Evolutionary conservation across 2,797 vertebrate genomes (phyloP).

Genomic region (Alcedo quadribrachys): DNA sequence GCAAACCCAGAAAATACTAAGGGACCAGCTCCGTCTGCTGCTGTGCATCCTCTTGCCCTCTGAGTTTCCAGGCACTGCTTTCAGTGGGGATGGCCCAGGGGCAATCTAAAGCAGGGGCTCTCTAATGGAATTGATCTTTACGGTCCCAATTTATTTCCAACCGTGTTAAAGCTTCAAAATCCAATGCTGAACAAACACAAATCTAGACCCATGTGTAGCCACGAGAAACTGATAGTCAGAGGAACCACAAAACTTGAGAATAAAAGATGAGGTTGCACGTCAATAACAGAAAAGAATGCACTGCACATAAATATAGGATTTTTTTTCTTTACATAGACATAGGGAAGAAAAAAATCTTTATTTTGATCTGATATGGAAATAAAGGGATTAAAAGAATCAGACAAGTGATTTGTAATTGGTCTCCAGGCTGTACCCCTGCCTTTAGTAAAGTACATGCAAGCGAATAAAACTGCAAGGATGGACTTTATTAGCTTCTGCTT

Average conservation of each 20-base stretch:
- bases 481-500: slow-evolving; percentile 73
- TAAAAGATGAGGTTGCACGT: not conserved
- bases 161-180: not conserved
- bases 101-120: not conserved
- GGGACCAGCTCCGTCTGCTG: not conserved
- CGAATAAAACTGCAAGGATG: slow-evolving; percentile 62
- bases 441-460: slow-evolving; percentile 53
- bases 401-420: slow-evolving; percentile 79
- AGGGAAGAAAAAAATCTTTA: slow-evolving; percentile 29
- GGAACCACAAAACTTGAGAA: not conserved
- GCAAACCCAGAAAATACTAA: not conserved
- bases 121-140: not conserved
- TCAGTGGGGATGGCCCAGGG: not conserved
- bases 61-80: not conserved
- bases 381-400: slow-evolving; percentile 78
- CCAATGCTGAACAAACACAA: not conserved
- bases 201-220: not conserved
- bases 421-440: slow-evolving; percentile 69
- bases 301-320: not conserved
- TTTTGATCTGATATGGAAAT: slow-evolving; percentile 78
- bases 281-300: not conserved
- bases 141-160: not conserved
- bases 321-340: not conserved
- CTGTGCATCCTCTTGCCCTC: not conserved
- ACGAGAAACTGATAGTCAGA: not conserved